phyloP scores from a whole-genome alignment of 2,888 invertebrate genomes.

The Vannuccia rotundouncinata region DNA sequence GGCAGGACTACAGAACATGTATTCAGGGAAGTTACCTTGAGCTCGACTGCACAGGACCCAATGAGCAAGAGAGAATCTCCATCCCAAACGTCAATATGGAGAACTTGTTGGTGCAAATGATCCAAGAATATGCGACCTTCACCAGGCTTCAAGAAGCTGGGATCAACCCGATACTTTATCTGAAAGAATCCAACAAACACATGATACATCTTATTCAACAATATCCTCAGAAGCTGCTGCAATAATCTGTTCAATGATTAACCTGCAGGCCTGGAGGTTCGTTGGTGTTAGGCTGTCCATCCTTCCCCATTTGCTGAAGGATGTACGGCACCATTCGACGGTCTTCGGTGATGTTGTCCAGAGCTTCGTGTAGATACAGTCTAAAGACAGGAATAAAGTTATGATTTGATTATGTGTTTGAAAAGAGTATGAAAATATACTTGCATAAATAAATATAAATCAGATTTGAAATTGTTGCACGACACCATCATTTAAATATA shows the following conservation, averaged over 20 bases:
- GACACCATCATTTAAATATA: no score
- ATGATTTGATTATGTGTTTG: no score
- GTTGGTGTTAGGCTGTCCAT: not conserved
- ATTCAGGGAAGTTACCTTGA: no score
- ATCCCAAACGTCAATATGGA: slow-evolving; percentile 59
- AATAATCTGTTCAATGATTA: not conserved
- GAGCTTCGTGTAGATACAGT: not conserved
- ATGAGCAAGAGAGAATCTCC: slow-evolving; percentile 58
- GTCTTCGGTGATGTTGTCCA: not conserved
- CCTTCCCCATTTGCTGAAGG: not conserved
- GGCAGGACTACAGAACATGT: no score
- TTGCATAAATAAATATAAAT: no score
- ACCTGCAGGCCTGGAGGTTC: not conserved
- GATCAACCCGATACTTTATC: slow-evolving; percentile 56
- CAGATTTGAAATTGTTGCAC: no score
- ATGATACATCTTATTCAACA: slow-evolving; percentile 49
- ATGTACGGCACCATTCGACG: not conserved
- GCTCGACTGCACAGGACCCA: slow-evolving; percentile 56
- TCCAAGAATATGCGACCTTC: slow-evolving; percentile 54
- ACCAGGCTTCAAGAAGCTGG: slow-evolving; percentile 53
- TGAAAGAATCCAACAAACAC: slow-evolving; percentile 44
- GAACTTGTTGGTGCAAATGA: slow-evolving; percentile 53
- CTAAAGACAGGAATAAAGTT: no score
- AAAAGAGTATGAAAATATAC: no score
- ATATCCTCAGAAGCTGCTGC: slow-evolving; percentile 46